Evolutionary conservation across 2,113 vertebrate species (phyloP).

Genomic region (Monopterus albus): DNA sequence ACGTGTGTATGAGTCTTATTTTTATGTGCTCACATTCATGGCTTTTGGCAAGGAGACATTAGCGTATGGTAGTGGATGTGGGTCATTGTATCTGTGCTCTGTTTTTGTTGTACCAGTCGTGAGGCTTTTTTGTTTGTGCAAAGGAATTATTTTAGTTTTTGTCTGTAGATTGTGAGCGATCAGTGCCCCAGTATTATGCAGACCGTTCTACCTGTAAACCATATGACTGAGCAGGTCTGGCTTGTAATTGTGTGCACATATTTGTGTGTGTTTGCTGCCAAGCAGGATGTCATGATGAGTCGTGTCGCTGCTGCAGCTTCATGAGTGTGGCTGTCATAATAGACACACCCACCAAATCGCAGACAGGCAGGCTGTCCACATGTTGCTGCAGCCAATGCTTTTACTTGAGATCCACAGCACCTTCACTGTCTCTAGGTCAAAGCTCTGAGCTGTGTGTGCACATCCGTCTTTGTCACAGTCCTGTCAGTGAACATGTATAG

Average conservation of each 20-base stretch:
- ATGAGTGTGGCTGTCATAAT: constrained; percentile 39
- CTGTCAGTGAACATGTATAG: background rate
- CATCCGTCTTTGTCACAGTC: background rate
- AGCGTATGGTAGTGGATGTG: background rate
- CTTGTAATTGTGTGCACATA: constrained; percentile 6
- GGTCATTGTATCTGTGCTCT: constrained; percentile 16
- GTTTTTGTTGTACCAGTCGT: constrained; percentile 13
- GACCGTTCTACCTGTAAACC: background rate
- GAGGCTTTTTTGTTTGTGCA: background rate
- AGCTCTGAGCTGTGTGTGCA: background rate
- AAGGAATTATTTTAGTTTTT: background rate
- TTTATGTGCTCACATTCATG: constrained; percentile 6
- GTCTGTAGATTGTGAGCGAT: background rate
- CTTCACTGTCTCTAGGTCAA: constrained; percentile 18
- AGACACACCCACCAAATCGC: constrained; percentile 62
- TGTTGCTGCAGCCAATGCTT: constrained; percentile 42
- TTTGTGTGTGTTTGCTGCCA: constrained; percentile 24
- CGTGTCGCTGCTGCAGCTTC: constrained; percentile 43
- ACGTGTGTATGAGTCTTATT: constrained; percentile 58
- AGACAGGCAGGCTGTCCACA: constrained; percentile 39
- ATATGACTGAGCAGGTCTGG: constrained; percentile 2
- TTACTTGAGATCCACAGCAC: constrained; percentile 15
- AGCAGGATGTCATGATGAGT: constrained; percentile 32
- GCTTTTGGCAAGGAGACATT: constrained; percentile 1
- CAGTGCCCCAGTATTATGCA: background rate